Percentiles rank a stretch among this genome's conserved stretches.
Conservation (phyloP, 2,888 invertebrate genomes). For the Rhaphigaster nebulosa region DNA sequence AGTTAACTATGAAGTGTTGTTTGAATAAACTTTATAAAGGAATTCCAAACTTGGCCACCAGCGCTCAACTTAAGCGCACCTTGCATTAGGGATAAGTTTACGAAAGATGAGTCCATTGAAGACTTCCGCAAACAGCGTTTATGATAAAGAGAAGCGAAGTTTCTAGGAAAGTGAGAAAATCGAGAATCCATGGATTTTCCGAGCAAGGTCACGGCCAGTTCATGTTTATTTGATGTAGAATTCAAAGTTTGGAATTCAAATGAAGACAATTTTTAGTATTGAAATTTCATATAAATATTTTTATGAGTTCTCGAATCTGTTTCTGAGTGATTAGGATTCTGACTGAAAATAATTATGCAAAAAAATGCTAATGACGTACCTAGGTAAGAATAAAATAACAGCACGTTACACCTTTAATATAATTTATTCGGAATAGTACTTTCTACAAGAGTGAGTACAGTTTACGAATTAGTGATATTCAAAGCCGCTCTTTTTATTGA, state of each 20-base stretch:
- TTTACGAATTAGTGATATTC: too few relatives aligned
- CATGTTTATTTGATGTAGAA: background rate
- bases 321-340: too few relatives aligned
- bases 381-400: too few relatives aligned
- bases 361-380: too few relatives aligned
- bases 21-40: conserved; percentile 6
- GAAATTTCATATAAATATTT: too few relatives aligned
- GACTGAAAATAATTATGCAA: too few relatives aligned
- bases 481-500: too few relatives aligned
- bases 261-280: background rate
- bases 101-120: background rate
- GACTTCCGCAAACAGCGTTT: background rate
- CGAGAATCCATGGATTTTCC: background rate
- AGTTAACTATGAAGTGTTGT: background rate
- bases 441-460: too few relatives aligned
- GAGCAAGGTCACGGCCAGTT: background rate
- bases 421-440: too few relatives aligned
- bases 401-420: too few relatives aligned
- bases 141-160: background rate
- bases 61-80: background rate
- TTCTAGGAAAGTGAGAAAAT: background rate
- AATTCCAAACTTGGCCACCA: background rate
- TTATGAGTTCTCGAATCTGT: background rate
- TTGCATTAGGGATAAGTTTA: conserved; percentile 16
- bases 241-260: background rate